Base-by-base conservation (phyloP, 2,797 vertebrate genomes). In the Chromobotia macracanthus region DNA sequence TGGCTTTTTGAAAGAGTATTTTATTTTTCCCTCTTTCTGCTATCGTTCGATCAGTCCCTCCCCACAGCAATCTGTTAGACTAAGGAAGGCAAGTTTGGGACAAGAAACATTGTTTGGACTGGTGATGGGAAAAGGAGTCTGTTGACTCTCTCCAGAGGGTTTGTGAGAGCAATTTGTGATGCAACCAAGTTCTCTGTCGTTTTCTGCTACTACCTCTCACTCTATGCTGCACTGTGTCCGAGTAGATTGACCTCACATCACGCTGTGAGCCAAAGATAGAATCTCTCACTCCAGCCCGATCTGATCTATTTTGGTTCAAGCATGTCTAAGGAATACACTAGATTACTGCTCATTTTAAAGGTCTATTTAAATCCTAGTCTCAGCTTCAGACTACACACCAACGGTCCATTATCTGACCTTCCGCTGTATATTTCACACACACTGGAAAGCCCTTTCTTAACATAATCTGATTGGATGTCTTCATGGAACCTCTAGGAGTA, bases 31-130 rank as follows among this genome's bases (percentile, higher is more conserved):
- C 31, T 16, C 51, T 58, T 10, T 79, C 50, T 38, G 44, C 35
- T 70, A 77, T 74, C 61, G 2, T 71, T 81, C 61, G 51, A 82
- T 81, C 80, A 72, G 35, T 71, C 72, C 70, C 61, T 86, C 78
- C 80, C 65, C 10, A 73, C 67, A 48, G 82, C 83, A 81, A 83
- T 84, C 70, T 2, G 69, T 53, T 79, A 67, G 51, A 31, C 31
- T 60, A 18, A 21, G 31, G 31, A 50, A 82, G 23, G 71, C n/a
- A 6, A 35, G 50, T 73, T 55, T 55, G 69, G 50, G 60, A 75
- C 69, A 55, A 23, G 11, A 73, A 77, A 71, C 61, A 70, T 75
- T 72, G 74, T 80, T 81, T 74, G 72, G 79, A 70, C 21, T 66
- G 61, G 56, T 50, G 63, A 74, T 68, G 51, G 81, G 31, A 23